Conservation (phyloP, 92 coral and sea anemone species). For the Pocillopora meandrina region DNA sequence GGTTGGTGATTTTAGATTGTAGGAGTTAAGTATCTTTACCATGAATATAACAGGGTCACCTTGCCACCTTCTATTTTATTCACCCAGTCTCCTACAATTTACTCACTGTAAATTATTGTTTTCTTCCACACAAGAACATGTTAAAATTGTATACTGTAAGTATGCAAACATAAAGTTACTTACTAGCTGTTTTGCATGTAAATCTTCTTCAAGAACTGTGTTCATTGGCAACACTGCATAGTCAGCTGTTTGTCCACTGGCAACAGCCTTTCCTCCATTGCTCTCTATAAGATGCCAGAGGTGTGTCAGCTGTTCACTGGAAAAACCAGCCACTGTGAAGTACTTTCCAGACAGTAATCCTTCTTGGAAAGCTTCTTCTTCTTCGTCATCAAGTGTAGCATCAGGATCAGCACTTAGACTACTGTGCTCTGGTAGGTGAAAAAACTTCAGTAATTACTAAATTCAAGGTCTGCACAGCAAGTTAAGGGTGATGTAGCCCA, state of each 20-base stretch:
- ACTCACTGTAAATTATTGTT: too few species aligned
- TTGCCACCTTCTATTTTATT: too few species aligned
- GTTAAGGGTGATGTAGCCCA: too few species aligned
- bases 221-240: slow-evolving; percentile 88
- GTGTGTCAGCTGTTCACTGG: slow-evolving; percentile 61
- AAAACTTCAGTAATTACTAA: background rate
- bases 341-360: slow-evolving; percentile 62
- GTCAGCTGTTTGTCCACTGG: slow-evolving; percentile 62
- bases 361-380: slow-evolving; percentile 21
- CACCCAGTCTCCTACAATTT: too few species aligned
- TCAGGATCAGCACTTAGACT: slow-evolving; percentile 59
- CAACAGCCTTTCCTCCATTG: slow-evolving; percentile 67
- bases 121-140: too few species aligned
- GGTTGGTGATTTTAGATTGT: too few species aligned
- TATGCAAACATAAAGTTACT: background rate
- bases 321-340: slow-evolving; percentile 68
- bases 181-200: slow-evolving; percentile 60
- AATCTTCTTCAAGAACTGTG: slow-evolving; percentile 27
- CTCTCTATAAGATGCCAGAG: slow-evolving; percentile 64
- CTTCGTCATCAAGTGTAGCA: slow-evolving; percentile 53
- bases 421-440: background rate
- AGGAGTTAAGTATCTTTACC: too few species aligned
- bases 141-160: too few species aligned
- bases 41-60: too few species aligned
- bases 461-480: too few species aligned